phyloP scores from a whole-genome alignment of 2,888 invertebrate genomes.

The Deladenus siricidicola region DNA sequence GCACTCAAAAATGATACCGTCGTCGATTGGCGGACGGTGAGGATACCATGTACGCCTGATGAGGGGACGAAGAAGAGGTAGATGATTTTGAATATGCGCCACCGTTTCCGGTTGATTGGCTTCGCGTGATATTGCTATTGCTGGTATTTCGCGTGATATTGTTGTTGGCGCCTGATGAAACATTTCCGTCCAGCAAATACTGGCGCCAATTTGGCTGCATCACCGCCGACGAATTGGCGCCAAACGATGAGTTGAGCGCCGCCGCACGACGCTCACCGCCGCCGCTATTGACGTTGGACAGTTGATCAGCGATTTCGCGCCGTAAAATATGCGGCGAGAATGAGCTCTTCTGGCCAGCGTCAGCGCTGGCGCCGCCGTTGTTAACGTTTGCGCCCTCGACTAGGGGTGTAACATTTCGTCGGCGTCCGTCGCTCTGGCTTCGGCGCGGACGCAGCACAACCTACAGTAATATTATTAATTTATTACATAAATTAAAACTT shows the following conservation, averaged over 20 bases:
- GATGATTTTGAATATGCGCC: too few species aligned
- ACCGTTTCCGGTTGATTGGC: too few species aligned
- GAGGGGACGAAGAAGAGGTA: not conserved
- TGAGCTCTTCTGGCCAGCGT: not conserved
- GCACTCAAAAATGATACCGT: not conserved
- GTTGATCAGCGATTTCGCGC: not conserved
- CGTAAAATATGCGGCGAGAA: not conserved
- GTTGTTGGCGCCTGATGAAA: too few species aligned
- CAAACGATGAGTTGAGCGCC: not conserved
- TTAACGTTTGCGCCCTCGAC: too few species aligned
- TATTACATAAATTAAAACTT: too few species aligned
- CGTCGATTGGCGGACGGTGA: not conserved
- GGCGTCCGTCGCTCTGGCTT: not conserved
- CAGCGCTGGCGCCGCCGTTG: not conserved
- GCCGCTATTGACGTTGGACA: not conserved
- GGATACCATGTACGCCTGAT: not conserved
- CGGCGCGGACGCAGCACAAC: not conserved
- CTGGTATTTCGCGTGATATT: too few species aligned
- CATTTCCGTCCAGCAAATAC: slow-evolving; percentile 1
- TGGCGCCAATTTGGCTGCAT: slow-evolving; percentile 7
- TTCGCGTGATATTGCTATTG: too few species aligned
- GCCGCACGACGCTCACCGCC: not conserved
- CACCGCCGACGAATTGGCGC: not conserved
- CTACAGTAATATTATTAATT: not conserved
- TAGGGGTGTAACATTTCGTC: too few species aligned